Evolutionary conservation across 2,888 invertebrate species (phyloP), one percentile per base, ranked within the genome.

Genomic region (Cerceris rybyensis): DNA sequence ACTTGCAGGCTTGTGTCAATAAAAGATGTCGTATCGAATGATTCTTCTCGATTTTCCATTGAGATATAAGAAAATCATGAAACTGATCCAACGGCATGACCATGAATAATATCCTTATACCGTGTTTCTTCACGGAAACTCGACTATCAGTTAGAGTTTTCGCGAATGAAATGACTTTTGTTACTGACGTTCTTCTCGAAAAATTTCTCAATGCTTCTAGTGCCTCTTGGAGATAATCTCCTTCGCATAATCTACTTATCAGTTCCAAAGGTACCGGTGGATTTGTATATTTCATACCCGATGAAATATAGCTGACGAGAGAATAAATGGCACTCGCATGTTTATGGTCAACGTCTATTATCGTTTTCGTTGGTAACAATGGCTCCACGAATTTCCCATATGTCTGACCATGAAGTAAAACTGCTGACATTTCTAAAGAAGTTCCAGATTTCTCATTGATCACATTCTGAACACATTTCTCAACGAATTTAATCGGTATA

Each of bases 81-180:
- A 83, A 60, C 0, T 88, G 76, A 0, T 74, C 58, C 0, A 78
- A 68, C 5, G 87, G 41, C 0, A 85, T 83, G 0, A 89, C 78
- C 9, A 82, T 68, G 28, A 74, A 83, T 16, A 89, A 71, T 7
- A 92, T 5, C 17, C 91, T 85, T 11, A 92, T 83, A 0, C 88
- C 90, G 17, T 91, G 89, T 70, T 92, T 92, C 9, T 80, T 88
- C 0, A 90, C 77, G 0, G 91, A 86, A 0, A 91, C 88, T 0
- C 86, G 86, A 54, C 84, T 71, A 0, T 72, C 73, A 0, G 81
- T 28, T 4, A 92, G 70, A 0, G 28, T 66, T 9, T 67, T 75
- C 0, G 87, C 84, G 55, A 90, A 90, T 0, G 78, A 9, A 0
- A 87, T 17, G 0, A 90, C 86, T 9, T 86, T 82, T 0, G 64